These are phyloP conservation scores for Percopsis omiscomaycus DNA, from an alignment of 2,797 vertebrate genomes.

Conservation along the genomic window DNA sequence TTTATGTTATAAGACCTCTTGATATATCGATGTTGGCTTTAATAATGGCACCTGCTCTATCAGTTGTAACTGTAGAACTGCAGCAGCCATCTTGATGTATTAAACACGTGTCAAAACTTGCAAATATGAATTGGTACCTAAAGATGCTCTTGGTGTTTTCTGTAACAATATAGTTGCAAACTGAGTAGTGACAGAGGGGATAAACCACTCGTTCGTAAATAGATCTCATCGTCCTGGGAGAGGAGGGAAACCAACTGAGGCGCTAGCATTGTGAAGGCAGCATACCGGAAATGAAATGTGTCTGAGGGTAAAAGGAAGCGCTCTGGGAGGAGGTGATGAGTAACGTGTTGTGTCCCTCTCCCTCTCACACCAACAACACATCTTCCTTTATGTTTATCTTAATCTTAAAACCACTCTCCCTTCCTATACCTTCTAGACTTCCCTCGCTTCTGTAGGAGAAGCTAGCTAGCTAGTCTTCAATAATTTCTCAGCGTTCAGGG, in stretches of 20 bases:
- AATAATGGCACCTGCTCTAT: too few species aligned
- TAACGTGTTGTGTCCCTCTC: too few species aligned
- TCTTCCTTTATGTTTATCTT: too few species aligned
- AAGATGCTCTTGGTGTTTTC: too few species aligned
- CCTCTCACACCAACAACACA: too few species aligned
- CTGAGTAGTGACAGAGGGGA: background rate
- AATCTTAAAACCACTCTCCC: too few species aligned
- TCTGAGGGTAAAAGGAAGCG: slow-evolving; percentile 2
- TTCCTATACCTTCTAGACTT: background rate
- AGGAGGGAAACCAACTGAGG: background rate
- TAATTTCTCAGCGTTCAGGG: background rate
- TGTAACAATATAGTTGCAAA: background rate
- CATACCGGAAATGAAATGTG: slow-evolving; percentile 14
- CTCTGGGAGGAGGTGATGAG: background rate
- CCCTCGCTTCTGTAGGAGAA: too few species aligned
- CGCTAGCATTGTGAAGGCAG: slow-evolving; percentile 1
- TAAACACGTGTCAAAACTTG: too few species aligned
- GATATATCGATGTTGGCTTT: too few species aligned
- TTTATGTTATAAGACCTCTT: background rate
- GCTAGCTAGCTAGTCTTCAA: background rate
- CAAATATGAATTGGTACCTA: too few species aligned
- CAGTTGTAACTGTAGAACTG: too few species aligned
- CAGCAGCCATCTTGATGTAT: too few species aligned
- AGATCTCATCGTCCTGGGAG: background rate
- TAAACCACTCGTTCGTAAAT: slow-evolving; percentile 4